Evolutionary conservation across 2,113 vertebrate species (phyloP).

Genomic region (Crotalus horridus): DNA sequence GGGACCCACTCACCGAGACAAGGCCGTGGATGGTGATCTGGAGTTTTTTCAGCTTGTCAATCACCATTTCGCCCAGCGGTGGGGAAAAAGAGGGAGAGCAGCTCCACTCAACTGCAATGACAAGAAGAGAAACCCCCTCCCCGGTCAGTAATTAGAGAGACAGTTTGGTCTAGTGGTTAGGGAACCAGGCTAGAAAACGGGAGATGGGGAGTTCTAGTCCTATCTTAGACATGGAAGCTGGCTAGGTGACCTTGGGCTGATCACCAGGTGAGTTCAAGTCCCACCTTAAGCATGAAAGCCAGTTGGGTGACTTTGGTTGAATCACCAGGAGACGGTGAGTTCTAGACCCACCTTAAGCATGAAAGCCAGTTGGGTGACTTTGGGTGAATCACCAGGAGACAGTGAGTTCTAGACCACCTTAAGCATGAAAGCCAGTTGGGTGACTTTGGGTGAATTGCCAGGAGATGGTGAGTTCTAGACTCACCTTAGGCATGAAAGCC

Average conservation of each 20-base stretch:
- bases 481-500: too few relatives aligned
- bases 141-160: neutral
- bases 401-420: too few relatives aligned
- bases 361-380: neutral
- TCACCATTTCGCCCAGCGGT: constrained; percentile 73
- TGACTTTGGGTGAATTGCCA: neutral
- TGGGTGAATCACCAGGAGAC: neutral
- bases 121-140: constrained; percentile 22
- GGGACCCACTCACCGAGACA: constrained; percentile 68
- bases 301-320: too few relatives aligned
- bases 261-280: neutral
- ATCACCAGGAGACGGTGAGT: too few relatives aligned
- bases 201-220: neutral
- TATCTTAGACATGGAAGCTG: too few relatives aligned
- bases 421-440: neutral
- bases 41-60: constrained; percentile 77
- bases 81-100: constrained; percentile 71
- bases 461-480: too few relatives aligned
- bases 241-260: too few relatives aligned
- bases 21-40: constrained; percentile 80
- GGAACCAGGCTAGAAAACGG: neutral
- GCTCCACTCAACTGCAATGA: constrained; percentile 85
- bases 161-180: neutral
- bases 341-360: too few relatives aligned
- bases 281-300: neutral